A percentile compares a stretch with the other conserved stretches of the same genome.
These are phyloP conservation scores for Lophura nycthemera DNA, from an alignment of 2,113 vertebrate genomes.

Conservation along the genomic window DNA sequence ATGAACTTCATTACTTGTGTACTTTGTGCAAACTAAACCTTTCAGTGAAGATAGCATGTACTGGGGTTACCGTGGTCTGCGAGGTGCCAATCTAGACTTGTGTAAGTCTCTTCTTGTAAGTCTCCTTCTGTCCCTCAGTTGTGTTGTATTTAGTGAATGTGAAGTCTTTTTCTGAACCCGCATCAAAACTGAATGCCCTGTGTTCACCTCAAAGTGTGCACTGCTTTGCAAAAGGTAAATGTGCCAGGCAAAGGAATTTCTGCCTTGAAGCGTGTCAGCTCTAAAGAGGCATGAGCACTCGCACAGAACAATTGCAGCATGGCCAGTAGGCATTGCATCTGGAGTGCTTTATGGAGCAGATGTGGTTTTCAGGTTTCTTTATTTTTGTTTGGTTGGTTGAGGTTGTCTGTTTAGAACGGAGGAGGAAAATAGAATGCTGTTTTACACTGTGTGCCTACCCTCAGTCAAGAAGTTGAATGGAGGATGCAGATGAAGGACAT, in stretches of 20 bases:
- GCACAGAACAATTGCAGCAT: conserved; percentile 51
- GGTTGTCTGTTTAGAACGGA: not conserved
- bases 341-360: conserved; percentile 48
- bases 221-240: conserved; percentile 4
- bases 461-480: not conserved
- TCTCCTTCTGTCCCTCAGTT: accelerated
- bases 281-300: conserved; percentile 40
- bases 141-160: not conserved
- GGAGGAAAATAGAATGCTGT: not conserved
- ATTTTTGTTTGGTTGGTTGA: not conserved
- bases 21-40: not conserved
- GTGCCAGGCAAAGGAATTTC: conserved; percentile 43
- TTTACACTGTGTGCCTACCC: not conserved
- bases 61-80: not conserved
- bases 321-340: conserved; percentile 58
- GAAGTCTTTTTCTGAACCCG: not conserved
- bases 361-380: conserved; percentile 43
- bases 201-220: not conserved
- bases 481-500: not conserved
- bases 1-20: not conserved
- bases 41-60: not conserved
- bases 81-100: not conserved
- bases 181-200: not conserved
- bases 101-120: not conserved
- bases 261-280: conserved; percentile 46